Percentiles rank a stretch among this genome's conserved stretches.
Evolutionary conservation across 1,140 invertebrate species (phyloP).

Genomic region (Drosophila novamexicana): DNA sequence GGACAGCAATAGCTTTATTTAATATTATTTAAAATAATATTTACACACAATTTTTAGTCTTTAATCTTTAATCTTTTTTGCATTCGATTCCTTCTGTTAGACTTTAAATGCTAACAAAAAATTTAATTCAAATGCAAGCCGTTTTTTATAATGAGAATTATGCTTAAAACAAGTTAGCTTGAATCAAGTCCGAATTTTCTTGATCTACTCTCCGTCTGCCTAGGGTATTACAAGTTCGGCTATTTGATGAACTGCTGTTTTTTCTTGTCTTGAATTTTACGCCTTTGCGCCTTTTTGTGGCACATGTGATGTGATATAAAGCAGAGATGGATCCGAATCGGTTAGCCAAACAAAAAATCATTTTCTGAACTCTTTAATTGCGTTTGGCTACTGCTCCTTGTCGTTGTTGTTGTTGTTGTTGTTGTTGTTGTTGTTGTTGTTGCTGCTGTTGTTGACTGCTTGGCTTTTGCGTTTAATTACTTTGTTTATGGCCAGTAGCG

Average conservation of each 20-base stretch:
- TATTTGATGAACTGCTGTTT: slow-evolving; percentile 6
- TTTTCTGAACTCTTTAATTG: slow-evolving; percentile 80
- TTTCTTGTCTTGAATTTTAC: slow-evolving; percentile 34
- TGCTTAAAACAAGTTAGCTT: too few species aligned
- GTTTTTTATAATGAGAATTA: too few species aligned
- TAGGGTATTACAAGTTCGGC: background rate
- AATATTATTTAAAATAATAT: too few species aligned
- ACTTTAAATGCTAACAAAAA: too few species aligned
- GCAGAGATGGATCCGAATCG: slow-evolving; percentile 51
- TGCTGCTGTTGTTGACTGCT: slow-evolving; percentile 40
- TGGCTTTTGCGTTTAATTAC: slow-evolving; percentile 79
- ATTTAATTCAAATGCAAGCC: too few species aligned
- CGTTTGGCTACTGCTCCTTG: slow-evolving; percentile 39
- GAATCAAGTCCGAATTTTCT: too few species aligned
- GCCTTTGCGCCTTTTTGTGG: slow-evolving; percentile 43
- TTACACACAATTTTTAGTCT: too few species aligned
- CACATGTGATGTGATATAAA: slow-evolving; percentile 59
- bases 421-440: slow-evolving; percentile 41
- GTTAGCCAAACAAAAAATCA: slow-evolving; percentile 55
- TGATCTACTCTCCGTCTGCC: too few species aligned
- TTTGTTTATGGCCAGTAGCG: slow-evolving; percentile 74
- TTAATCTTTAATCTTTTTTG: too few species aligned
- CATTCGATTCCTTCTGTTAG: too few species aligned
- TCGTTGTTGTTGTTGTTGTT: slow-evolving; percentile 46
- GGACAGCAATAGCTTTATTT: too few species aligned